Evolutionary conservation across 1,140 invertebrate species (phyloP).

Genomic region (Nasonia vitripennis): DNA sequence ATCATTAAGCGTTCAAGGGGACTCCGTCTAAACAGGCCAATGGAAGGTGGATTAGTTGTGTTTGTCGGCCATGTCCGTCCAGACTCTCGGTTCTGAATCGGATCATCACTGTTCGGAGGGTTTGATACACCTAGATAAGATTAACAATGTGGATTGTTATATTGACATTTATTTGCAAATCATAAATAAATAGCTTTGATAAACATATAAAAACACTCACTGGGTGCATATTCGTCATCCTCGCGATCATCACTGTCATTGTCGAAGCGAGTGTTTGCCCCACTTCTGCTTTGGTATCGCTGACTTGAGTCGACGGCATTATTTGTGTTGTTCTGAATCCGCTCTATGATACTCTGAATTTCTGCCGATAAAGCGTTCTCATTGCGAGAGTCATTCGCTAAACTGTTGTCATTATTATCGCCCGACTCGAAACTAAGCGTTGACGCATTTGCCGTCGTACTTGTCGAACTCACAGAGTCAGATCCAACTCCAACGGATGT

Average conservation of each 20-base stretch:
- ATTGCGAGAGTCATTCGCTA: conserved; percentile 35
- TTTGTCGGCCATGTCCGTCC: background rate
- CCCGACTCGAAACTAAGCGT: background rate
- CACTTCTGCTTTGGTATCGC: conserved; percentile 38
- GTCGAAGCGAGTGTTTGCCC: conserved; percentile 11
- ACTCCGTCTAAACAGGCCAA: background rate
- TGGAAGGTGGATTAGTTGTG: background rate
- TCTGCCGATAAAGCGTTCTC: conserved; percentile 51
- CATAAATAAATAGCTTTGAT: background rate
- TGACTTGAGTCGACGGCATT: conserved; percentile 37
- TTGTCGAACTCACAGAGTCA: background rate
- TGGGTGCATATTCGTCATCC: conserved; percentile 27
- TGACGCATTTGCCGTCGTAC: background rate
- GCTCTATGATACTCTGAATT: conserved; percentile 62
- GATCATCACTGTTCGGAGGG: background rate
- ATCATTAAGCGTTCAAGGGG: too few species aligned
- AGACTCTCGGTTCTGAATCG: background rate
- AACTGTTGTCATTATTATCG: conserved; percentile 26
- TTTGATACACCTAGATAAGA: background rate
- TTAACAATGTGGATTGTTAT: background rate
- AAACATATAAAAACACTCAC: background rate
- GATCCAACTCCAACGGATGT: too few species aligned
- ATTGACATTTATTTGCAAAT: background rate
- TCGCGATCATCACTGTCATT: conserved; percentile 47
- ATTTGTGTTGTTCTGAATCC: conserved; percentile 56